Conservation (phyloP, 2,888 invertebrate genomes). For the Lepetodrilus schrolli region DNA sequence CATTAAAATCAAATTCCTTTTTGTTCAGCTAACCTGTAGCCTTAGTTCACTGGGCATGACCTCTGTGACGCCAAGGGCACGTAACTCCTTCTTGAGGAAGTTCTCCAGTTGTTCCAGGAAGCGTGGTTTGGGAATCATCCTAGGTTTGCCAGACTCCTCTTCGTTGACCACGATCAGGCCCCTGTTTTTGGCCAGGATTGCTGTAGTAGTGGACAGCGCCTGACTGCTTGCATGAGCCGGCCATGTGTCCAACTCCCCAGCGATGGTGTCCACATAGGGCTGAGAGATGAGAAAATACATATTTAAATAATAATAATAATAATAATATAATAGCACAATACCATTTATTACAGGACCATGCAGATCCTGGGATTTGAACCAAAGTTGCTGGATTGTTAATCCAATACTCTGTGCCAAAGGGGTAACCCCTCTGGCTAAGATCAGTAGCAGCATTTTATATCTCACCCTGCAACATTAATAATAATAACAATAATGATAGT, state of each 20-base stretch:
- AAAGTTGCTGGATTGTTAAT: no score
- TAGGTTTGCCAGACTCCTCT: slow-evolving; percentile 67
- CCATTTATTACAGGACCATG: no score
- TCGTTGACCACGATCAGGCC: slow-evolving; percentile 69
- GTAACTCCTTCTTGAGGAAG: slow-evolving; percentile 73
- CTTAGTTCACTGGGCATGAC: slow-evolving; percentile 72
- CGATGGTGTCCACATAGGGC: slow-evolving; percentile 71
- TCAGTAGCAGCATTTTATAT: no score
- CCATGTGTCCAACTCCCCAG: slow-evolving; percentile 74
- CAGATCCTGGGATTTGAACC: no score
- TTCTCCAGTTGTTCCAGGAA: slow-evolving; percentile 74
- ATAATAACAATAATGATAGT: no score
- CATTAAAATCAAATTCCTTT: no score
- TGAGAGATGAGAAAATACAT: no score
- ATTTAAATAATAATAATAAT: no score
- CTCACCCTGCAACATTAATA: no score
- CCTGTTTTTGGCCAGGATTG: slow-evolving; percentile 70
- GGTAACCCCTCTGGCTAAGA: no score
- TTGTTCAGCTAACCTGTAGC: slow-evolving; percentile 62
- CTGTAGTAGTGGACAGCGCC: slow-evolving; percentile 56
- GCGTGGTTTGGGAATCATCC: slow-evolving; percentile 72
- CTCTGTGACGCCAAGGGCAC: slow-evolving; percentile 68
- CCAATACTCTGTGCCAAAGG: no score
- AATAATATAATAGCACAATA: no score
- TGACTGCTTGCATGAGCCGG: slow-evolving; percentile 75